These are phyloP conservation scores for Myotis daubentonii DNA, from an alignment of 2,797 vertebrate genomes.

Conservation along the genomic window DNA sequence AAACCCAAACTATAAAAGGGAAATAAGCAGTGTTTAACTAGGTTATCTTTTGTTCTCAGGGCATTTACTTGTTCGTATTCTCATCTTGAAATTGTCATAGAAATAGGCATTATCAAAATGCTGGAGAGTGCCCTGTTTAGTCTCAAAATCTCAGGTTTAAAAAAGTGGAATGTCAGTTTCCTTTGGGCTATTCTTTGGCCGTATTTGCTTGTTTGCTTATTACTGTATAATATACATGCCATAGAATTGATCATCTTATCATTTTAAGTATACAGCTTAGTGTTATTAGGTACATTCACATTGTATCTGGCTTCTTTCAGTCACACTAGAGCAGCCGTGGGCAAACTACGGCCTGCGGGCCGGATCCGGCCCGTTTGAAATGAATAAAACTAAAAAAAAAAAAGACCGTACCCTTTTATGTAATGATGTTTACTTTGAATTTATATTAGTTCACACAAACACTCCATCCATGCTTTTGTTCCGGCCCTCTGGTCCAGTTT, in stretches of 20 bases:
- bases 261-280: background rate
- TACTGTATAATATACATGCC: background rate
- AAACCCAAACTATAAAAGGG: background rate
- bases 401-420: too few species aligned
- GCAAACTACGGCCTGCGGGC: too few species aligned
- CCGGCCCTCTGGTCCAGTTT: too few species aligned
- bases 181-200: background rate
- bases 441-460: too few species aligned
- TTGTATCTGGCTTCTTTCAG: background rate
- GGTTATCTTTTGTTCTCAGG: background rate
- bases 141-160: background rate
- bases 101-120: background rate
- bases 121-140: background rate
- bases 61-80: background rate
- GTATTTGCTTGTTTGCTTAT: background rate
- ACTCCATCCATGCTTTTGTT: too few species aligned
- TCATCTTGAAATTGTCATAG: background rate
- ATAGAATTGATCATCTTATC: background rate
- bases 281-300: background rate
- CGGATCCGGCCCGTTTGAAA: too few species aligned
- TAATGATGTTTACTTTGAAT: too few species aligned
- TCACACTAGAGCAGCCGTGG: background rate
- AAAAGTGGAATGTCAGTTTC: background rate
- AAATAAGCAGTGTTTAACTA: background rate
- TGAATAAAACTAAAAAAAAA: too few species aligned